Evolutionary conservation across 2,888 invertebrate genomes (phyloP).

Genomic region (Vandiemenella viatica): DNA sequence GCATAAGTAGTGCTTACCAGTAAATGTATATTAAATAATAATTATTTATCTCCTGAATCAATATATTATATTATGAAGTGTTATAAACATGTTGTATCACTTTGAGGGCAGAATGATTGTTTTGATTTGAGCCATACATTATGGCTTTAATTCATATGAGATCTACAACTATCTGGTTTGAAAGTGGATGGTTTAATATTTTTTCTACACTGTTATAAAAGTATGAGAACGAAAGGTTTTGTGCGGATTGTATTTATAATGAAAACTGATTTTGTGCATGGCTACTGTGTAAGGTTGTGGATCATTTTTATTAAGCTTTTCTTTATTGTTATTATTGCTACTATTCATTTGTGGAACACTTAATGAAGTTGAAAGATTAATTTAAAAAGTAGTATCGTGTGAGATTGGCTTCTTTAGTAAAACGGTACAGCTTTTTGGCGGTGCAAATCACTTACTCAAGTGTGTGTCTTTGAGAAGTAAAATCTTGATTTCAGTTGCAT

Average conservation of each 20-base stretch:
- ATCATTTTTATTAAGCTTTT: background rate
- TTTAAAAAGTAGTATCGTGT: background rate
- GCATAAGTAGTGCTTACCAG: background rate
- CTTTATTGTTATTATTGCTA: too few relatives aligned
- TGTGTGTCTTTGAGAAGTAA: too few relatives aligned
- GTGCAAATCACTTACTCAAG: too few relatives aligned
- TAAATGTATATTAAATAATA: background rate
- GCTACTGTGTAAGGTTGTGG: background rate
- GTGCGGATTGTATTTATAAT: background rate
- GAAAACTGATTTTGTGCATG: background rate
- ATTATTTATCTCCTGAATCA: background rate
- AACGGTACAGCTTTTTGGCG: too few relatives aligned
- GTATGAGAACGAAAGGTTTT: background rate
- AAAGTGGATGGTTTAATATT: background rate
- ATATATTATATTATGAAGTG: background rate
- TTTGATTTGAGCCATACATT: background rate
- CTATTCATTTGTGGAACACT: background rate
- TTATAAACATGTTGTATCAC: background rate
- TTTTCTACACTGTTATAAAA: background rate
- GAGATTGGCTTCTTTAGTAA: too few relatives aligned
- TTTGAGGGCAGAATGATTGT: background rate
- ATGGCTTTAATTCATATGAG: background rate
- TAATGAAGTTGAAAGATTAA: background rate
- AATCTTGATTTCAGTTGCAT: too few relatives aligned
- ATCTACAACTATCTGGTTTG: too few relatives aligned